Evolutionary conservation across 2,888 invertebrate species (phyloP).

Genomic region (Hartigia nigra): DNA sequence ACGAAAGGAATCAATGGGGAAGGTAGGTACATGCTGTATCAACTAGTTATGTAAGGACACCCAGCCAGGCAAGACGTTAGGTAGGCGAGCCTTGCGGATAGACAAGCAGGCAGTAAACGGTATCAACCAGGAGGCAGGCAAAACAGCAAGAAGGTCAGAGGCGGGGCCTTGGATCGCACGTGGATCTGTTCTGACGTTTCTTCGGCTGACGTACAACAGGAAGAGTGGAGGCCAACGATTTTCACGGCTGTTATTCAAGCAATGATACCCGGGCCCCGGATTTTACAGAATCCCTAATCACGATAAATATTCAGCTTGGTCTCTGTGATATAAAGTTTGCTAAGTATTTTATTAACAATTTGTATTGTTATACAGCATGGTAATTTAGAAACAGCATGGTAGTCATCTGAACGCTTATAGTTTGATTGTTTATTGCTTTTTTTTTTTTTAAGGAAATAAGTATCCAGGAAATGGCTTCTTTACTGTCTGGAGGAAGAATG

Average conservation of each 20-base stretch:
- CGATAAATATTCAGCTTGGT: too few species aligned
- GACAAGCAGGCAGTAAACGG: background rate
- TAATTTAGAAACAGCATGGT: background rate
- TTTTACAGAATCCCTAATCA: background rate
- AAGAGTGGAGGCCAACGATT: background rate
- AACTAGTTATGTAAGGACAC: conserved; percentile 3
- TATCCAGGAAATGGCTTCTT: background rate
- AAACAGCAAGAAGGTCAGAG: background rate
- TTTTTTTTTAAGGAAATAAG: background rate
- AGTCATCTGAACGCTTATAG: background rate
- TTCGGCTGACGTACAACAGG: background rate
- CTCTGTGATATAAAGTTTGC: too few species aligned
- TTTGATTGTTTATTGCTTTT: background rate
- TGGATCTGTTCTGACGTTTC: conserved; percentile 36
- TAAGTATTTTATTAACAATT: background rate
- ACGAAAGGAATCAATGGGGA: background rate
- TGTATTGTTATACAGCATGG: background rate
- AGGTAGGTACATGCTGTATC: background rate
- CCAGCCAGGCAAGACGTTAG: background rate
- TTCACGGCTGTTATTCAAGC: background rate
- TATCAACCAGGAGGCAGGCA: background rate
- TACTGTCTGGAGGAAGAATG: background rate
- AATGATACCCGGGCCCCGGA: background rate
- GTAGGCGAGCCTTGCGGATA: background rate
- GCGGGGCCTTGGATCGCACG: conserved; percentile 26